A percentile compares a stretch with the other conserved stretches of the same genome.
These are phyloP conservation scores for Protonibea diacanthus DNA, from an alignment of 2,797 vertebrate genomes.

Conservation along the genomic window DNA sequence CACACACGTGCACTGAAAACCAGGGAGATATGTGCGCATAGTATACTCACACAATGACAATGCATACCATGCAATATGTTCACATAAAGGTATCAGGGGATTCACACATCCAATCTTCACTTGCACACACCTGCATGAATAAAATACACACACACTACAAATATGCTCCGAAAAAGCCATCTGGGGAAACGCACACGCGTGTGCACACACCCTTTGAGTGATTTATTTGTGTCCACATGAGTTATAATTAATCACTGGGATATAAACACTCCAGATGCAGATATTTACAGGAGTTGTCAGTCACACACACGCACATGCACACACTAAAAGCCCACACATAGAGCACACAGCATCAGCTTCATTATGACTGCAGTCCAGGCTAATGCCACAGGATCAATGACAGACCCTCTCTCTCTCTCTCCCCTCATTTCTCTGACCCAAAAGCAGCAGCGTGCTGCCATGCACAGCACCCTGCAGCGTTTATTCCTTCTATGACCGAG, in stretches of 20 bases:
- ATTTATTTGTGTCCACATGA: conserved; percentile 72
- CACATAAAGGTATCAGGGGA: conserved; percentile 37
- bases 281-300: conserved; percentile 64
- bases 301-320: conserved; percentile 19
- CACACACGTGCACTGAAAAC: conserved; percentile 26
- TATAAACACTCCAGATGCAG: conserved; percentile 63
- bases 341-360: conserved; percentile 48
- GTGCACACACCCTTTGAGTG: conserved; percentile 42
- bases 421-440: conserved; percentile 68
- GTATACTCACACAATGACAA: conserved; percentile 52
- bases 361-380: conserved; percentile 69
- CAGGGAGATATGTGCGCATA: conserved; percentile 42
- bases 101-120: conserved; percentile 22
- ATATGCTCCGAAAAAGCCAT: conserved; percentile 51
- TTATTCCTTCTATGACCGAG: conserved; percentile 69
- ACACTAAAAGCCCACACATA: conserved; percentile 1
- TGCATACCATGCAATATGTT: conserved; percentile 54
- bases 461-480: conserved; percentile 58
- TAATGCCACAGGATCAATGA: conserved; percentile 80
- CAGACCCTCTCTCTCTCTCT: conserved; percentile 56
- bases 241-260: conserved; percentile 74
- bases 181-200: conserved; percentile 46
- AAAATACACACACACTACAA: conserved; percentile 39
- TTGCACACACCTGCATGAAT: conserved; percentile 33
- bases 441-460: conserved; percentile 61